Base-by-base conservation (phyloP, 2,797 vertebrate genomes). In the Poeciliopsis infans region DNA sequence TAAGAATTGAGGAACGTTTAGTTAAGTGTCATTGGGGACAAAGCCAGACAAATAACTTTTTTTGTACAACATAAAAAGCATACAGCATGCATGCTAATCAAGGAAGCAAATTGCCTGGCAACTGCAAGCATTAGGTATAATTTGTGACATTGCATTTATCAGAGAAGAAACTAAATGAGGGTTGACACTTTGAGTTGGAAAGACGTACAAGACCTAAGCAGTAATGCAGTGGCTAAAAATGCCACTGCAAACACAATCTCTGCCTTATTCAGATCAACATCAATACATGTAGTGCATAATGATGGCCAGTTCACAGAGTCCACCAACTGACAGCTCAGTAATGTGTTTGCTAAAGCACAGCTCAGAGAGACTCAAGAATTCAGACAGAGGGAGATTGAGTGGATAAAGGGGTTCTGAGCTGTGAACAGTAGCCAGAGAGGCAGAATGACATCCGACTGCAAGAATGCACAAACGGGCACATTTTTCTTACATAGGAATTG, bases 261-360 rank as follows among this genome's bases (percentile, higher is more conserved):
- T 55, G 83, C 84, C 87, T 83, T 84, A 92, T 91, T 93, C 87
- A 89, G 88, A 88, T 83, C 66, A 79, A 61, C 87, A 80, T 92
- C 82, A 74, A 91, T 87, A 79, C 76, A 74, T 66, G 87, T 87
- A 79, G 83, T 70, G 86, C 80, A 83, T 87, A 51, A 15, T 87
- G 85, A 90, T 74, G 68, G 83, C 87, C 81, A 55, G 81, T 85
- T 88, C 83, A 41, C 78, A 47, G 2, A 76, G 87, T 89, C 86
- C 76, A 85, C 23, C 78, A 83, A 79, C 81, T 88, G 92, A 89
- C 83, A 46, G 82, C 70, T 78, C 82, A 88, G 90, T 91, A 93
- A 90, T 92, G 88, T 87, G 88, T 94, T 93, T 94, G 88, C 91
- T 94, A 91, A 92, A 89, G 85, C 53, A 13, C 84, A 68, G 82